Conservation (phyloP, 1,140 invertebrate genomes). For the Manduca sexta region DNA sequence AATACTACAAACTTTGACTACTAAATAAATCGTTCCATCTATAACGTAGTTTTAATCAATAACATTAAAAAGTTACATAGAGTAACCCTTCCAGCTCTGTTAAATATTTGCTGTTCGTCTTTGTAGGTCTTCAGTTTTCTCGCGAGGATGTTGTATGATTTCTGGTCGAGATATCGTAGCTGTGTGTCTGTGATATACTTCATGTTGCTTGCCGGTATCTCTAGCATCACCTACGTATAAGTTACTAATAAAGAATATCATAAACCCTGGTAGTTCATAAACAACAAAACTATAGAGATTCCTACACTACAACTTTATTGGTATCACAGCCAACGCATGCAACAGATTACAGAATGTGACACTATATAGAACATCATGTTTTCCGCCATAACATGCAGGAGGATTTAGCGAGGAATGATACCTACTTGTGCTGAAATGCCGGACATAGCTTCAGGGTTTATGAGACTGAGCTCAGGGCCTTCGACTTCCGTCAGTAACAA, state of each 20-base stretch:
- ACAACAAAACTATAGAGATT: no score
- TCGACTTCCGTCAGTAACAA: conserved; percentile 48
- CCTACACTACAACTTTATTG: no score
- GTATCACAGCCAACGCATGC: no score
- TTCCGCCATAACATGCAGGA: no score
- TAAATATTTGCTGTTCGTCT: background rate
- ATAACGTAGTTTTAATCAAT: background rate
- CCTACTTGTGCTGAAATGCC: conserved; percentile 48
- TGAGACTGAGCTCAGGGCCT: conserved; percentile 34
- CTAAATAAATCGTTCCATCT: conserved; percentile 5
- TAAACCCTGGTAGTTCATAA: no score
- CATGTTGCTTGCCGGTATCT: conserved; percentile 37
- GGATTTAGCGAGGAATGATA: background rate
- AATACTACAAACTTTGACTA: conserved; percentile 19
- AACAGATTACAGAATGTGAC: no score
- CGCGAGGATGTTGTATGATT: conserved; percentile 39
- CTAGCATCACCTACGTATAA: conserved; percentile 42
- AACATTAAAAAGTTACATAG: background rate
- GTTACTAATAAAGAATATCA: background rate
- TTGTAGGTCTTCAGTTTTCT: conserved; percentile 30
- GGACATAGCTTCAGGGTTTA: conserved; percentile 52
- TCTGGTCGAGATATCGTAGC: conserved; percentile 34
- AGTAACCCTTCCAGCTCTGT: background rate
- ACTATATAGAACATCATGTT: no score
- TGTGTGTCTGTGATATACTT: conserved; percentile 42